Percentiles rank a stretch among this genome's conserved stretches.
These are phyloP conservation scores for Equus przewalskii DNA, from an alignment of 2,113 vertebrate genomes.

Conservation along the genomic window DNA sequence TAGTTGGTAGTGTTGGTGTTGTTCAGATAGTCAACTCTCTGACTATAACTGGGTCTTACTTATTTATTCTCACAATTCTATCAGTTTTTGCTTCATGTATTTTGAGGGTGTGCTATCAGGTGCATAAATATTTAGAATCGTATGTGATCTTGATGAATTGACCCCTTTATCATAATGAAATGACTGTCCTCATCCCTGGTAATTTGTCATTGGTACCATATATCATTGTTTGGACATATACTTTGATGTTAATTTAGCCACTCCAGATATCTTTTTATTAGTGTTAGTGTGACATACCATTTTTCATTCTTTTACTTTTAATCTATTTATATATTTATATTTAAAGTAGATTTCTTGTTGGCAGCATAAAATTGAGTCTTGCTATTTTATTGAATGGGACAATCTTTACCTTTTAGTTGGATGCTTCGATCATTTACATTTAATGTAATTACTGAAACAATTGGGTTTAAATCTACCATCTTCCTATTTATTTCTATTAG, in stretches of 20 bases:
- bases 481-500: not conserved
- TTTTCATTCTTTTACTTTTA: slow-evolving; percentile 23
- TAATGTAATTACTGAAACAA: slow-evolving; percentile 26
- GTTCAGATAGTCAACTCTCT: not conserved
- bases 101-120: not conserved
- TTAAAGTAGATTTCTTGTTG: not conserved
- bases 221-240: not conserved
- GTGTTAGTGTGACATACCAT: not conserved
- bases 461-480: slow-evolving; percentile 17
- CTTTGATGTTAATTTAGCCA: slow-evolving; percentile 36
- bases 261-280: slow-evolving; percentile 6
- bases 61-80: not conserved
- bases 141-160: not conserved
- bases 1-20: not conserved
- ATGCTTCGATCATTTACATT: not conserved
- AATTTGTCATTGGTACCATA: no score
- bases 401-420: not conserved
- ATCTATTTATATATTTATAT: not conserved
- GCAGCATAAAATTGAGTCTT: not conserved
- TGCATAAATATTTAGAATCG: not conserved
- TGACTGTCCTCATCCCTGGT: not conserved
- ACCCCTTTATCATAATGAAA: not conserved
- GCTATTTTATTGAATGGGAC: not conserved
- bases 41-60: not conserved
- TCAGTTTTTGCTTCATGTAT: not conserved